A percentile compares a stretch with the other conserved stretches of the same genome.
These are phyloP conservation scores for Teleopsis dalmanni DNA, from an alignment of 1,140 invertebrate genomes.

Conservation along the genomic window DNA sequence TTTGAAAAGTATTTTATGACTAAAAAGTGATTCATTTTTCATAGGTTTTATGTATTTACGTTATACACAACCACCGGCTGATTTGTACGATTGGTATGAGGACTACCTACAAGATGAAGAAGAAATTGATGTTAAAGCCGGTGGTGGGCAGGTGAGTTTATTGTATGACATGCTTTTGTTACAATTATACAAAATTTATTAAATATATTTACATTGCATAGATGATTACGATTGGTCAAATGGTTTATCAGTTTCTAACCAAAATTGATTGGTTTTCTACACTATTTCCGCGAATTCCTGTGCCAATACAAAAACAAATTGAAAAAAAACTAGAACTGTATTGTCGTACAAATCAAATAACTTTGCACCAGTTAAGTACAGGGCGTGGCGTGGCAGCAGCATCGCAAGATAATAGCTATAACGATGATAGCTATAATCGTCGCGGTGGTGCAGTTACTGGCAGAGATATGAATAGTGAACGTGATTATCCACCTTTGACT, in stretches of 20 bases:
- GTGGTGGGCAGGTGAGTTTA: constrained; percentile 71
- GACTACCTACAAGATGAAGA: constrained; percentile 94
- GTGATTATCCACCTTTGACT: constrained; percentile 7
- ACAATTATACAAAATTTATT: not conserved
- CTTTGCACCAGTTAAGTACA: constrained; percentile 23
- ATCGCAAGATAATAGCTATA: constrained; percentile 8
- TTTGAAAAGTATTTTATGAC: not conserved
- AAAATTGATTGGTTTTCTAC: constrained; percentile 98
- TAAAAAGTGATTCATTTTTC: not conserved
- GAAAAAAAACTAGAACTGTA: constrained; percentile 62
- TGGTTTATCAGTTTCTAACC: constrained; percentile 87
- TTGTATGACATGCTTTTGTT: constrained; percentile 29
- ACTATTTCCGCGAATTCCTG: constrained; percentile 97
- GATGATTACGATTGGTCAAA: constrained; percentile 86
- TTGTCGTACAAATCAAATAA: constrained; percentile 32
- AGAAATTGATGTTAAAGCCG: constrained; percentile 95
- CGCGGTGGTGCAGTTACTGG: not conserved
- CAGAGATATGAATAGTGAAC: too few species aligned
- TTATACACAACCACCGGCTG: constrained; percentile 92
- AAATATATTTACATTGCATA: constrained; percentile 7
- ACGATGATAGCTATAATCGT: constrained; percentile 7
- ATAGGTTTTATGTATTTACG: constrained; percentile 65
- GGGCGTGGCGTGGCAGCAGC: constrained; percentile 4
- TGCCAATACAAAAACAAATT: constrained; percentile 91
- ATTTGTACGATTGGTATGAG: constrained; percentile 95